Base-by-base conservation (phyloP, 2,797 vertebrate species). In the Pitangus sulphuratus region DNA sequence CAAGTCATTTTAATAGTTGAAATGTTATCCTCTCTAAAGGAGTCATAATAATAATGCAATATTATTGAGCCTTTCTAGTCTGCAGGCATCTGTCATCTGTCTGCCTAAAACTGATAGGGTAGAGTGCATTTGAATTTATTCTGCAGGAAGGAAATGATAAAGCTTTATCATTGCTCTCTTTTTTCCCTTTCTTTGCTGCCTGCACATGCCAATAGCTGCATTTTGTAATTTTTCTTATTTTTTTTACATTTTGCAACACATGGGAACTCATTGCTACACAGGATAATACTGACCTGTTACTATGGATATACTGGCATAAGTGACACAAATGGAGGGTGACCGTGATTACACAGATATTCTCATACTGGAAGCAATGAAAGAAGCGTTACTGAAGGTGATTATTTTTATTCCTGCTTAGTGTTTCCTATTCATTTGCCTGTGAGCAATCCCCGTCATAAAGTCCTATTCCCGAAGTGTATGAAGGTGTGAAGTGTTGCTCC, bases 1-100 rank as follows among this genome's bases (percentile, higher is more conserved):
- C 92, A 93, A 93, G 85, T 76, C 70, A 94, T 95, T 97, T 95
- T 91, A 95, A 91, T 85, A 91, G 89, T 48, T 84, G 65, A 95
- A 96, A 96, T 84, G 54, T 92, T 91, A 86, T 91, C 82, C 62
- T 89, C 86, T 95, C 58, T 75, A 70, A 75, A 96, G 92, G 81
- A 66, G 85, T 89, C 83, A 93, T 95, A 60, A 97, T 77, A 79
- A 84, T 81, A 96, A 95, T 81, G 53, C 35, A 83, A 50, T 94
- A 58, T 94, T 93, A 94, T 90, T 66, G 94, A 90, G 92, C 65
- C 83, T 95, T 87, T 87, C 91, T 81, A 84, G 85, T 94, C 79
- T 86, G 42, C 83, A 72, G 65, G 58, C 93, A 95, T 96, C 64
- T 96, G 91, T 93, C 94, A 94, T 93, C 50, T 95, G 56, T 81